A percentile compares a stretch with the other conserved stretches of the same genome.
These are phyloP conservation scores for Gyrodactylus bullatarudis DNA, from an alignment of 1,140 invertebrate genomes.

Conservation along the genomic window DNA sequence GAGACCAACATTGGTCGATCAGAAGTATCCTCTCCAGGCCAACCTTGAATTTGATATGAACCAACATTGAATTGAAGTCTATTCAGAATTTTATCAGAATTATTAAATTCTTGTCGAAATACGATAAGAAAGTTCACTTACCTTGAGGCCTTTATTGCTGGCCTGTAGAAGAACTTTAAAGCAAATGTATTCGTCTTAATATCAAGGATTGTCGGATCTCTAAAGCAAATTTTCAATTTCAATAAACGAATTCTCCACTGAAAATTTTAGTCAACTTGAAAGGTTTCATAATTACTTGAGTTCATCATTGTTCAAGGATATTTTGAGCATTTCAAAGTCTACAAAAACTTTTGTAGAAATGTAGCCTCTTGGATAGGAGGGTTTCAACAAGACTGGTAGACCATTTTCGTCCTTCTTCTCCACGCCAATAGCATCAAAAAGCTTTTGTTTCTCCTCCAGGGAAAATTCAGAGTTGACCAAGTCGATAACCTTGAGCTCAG, in stretches of 20 bases:
- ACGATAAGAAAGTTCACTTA: too few species aligned
- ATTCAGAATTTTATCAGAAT: too few species aligned
- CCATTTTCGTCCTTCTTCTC: neutral
- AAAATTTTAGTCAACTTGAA: too few species aligned
- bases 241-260: too few species aligned
- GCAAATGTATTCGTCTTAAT: neutral
- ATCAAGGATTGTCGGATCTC: neutral
- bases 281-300: neutral
- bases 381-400: neutral
- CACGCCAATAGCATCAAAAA: neutral
- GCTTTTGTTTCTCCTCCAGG: neutral
- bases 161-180: neutral
- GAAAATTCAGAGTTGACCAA: neutral
- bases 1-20: too few species aligned
- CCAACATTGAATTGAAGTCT: too few species aligned
- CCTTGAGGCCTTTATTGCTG: neutral
- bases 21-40: too few species aligned
- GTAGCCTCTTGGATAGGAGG: neutral
- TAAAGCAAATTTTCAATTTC: neutral
- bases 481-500: neutral
- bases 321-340: neutral
- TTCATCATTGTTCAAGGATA: neutral
- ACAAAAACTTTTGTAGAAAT: neutral
- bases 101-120: too few species aligned
- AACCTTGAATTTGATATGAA: too few species aligned